phyloP scores from a whole-genome alignment of 2,888 invertebrate genomes.

The Epirrhoe alternata region DNA sequence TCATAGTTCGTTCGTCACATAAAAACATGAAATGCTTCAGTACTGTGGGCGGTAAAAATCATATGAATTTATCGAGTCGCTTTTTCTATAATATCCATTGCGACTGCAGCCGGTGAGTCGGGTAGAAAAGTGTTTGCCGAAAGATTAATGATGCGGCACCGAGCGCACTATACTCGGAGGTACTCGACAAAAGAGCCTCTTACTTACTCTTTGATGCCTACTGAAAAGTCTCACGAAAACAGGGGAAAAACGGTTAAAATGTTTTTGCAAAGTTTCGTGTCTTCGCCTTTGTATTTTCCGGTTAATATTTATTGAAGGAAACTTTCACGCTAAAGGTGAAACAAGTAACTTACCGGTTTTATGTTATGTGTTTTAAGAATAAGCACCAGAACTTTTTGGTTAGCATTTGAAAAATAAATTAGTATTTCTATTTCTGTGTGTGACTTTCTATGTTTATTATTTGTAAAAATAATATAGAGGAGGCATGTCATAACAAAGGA shows the following conservation, averaged over 20 bases:
- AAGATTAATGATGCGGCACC: conserved; percentile 81
- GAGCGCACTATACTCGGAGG: conserved; percentile 65
- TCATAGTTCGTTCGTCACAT: background rate
- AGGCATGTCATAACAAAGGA: no score
- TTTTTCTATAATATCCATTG: conserved; percentile 35
- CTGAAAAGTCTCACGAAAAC: conserved; percentile 67
- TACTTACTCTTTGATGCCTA: conserved; percentile 74
- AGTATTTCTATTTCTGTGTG: background rate
- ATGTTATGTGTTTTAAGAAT: conserved; percentile 6
- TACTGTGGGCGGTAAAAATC: conserved; percentile 10
- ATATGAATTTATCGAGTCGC: conserved; percentile 22
- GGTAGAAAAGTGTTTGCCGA: conserved; percentile 64
- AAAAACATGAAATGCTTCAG: background rate
- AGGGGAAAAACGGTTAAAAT: conserved; percentile 43
- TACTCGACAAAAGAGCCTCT: conserved; percentile 78
- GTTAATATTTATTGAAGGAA: conserved; percentile 21
- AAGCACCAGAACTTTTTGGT: background rate
- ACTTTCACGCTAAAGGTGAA: conserved; percentile 11
- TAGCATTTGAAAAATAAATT: background rate
- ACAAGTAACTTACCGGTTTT: conserved; percentile 14
- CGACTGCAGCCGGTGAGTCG: conserved; percentile 48
- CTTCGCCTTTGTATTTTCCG: conserved; percentile 24
- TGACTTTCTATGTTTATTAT: background rate
- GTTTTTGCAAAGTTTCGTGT: conserved; percentile 29
- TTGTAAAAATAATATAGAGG: no score